Evolutionary conservation across 1,140 invertebrate species (phyloP), one percentile per base, ranked within the genome.

Genomic region (Drosophila truncata): DNA sequence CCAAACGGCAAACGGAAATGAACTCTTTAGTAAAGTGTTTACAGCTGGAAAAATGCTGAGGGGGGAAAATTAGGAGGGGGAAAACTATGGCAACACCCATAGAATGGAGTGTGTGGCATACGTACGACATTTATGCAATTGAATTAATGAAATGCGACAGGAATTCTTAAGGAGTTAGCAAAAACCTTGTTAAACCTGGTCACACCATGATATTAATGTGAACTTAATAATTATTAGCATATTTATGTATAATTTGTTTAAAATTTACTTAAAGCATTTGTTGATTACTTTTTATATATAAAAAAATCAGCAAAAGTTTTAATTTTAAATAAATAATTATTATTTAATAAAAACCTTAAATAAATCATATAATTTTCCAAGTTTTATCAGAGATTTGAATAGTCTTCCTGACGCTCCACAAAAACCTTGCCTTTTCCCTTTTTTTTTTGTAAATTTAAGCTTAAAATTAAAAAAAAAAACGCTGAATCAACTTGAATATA

Each of bases 1-100:
- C 60, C 52, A 70, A 78, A 70, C 65, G 55, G 69, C 78, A 86
- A 86, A 62, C 82, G 78, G 82, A 86, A 86, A 86, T 86, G 78
- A 81, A 86, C 82, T 81, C 78, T 80, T 80, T 80, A 81, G 82
- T 54, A 71, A 65, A 73, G 77, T 71, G 61, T 71, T 80, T 80
- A 80, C 78, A 80, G 65, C 62, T 66, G 50, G 59, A 41, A 67
- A 44, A 37, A 25, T n/a, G 65, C 18, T n/a, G n/a, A n/a, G n/a
- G 46, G 37, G 14, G 49, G 25, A 37, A 59, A 72, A 57, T 57
- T 57, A 57, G 27, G 27, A 57, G 27, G 27, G 33, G 33, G 9
- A 29, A 59, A 59, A 39, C 39, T 37, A 14, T 31, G 31, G 42
- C 6, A 20, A 46, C 20, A 23, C 25, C 2, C 8, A n/a, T n/a